Evolutionary conservation across 2,888 invertebrate species (phyloP), one percentile per base, ranked within the genome.

Genomic region (Choreutis nemorana): DNA sequence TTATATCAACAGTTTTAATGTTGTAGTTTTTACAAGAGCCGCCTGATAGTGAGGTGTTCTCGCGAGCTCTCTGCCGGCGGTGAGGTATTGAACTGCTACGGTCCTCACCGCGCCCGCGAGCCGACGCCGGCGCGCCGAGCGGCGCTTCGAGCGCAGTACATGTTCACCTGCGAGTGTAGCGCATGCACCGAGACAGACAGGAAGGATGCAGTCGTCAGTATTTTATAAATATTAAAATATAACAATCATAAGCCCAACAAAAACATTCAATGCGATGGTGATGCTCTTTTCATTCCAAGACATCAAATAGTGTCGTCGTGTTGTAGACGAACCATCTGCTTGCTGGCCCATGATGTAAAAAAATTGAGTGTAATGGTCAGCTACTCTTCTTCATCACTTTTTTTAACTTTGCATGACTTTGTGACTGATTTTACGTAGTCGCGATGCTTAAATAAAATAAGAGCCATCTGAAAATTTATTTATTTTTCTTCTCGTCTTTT

Each of bases 31-130:
- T 82, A 86, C 57, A 86, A 87, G 29, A 82, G 84, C 33, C 78
- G 80, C 8, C 75, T 94, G 12, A 82, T 90, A 35, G 87, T 93
- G 2, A 84, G 86, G 46, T 86, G 91, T 5, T 64, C 82, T 0
- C 81, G 81, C 34, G 81, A 86, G 46, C 79, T 95, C 18, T 40
- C 61, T 1, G 46, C 68, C 14, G 88, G 87, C 3, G 82, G 82
- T 7, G 91, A 95, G 71, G 83, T 97, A 36, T 83, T 83, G 40
- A 94, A 94, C 65, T 93, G 93, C 54, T 96, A 96, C 63, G 91
- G 90, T 6, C 87, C 90, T 26, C 87, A 91, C 58, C 88, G 83
- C 39, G 82, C 85, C 20, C 81, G 86, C 32, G 85, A 86, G 73
- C 55, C 79, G 1, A 75, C 73, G 15, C 52, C 72, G 3, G 81